These are phyloP conservation scores for Junonia oenone DNA, from an alignment of 2,888 invertebrate species.

Conservation along the genomic window DNA sequence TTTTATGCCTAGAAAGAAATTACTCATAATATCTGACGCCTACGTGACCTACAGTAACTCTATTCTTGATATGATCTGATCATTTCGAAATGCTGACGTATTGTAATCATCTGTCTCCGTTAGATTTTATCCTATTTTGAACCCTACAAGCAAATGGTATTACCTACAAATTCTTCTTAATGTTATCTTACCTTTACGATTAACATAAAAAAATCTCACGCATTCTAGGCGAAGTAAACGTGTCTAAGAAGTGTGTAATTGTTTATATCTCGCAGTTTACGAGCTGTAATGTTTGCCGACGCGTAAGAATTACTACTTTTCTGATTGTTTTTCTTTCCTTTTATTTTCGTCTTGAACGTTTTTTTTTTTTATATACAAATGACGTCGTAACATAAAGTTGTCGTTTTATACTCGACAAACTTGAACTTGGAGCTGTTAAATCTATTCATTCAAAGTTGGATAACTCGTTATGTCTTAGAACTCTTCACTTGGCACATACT, in stretches of 20 bases:
- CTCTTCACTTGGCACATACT: background rate
- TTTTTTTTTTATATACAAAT: background rate
- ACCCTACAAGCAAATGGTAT: background rate
- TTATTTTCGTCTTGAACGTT: constrained; percentile 2
- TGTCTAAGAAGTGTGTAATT: constrained; percentile 37
- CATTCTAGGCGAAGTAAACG: constrained; percentile 32
- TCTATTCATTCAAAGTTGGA: constrained; percentile 1
- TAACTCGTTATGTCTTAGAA: background rate
- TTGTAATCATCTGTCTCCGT: background rate
- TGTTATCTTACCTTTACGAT: background rate
- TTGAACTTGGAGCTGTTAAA: constrained; percentile 1
- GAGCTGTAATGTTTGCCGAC: constrained; percentile 35
- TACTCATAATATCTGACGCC: no score
- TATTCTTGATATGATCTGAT: background rate
- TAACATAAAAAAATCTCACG: constrained; percentile 19
- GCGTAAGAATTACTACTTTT: constrained; percentile 27
- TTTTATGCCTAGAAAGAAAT: no score
- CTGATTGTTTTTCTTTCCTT: constrained; percentile 17
- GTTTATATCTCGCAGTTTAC: constrained; percentile 36
- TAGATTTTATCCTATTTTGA: background rate
- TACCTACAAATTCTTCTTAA: background rate
- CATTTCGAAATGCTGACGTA: background rate
- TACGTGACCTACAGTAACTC: no score
- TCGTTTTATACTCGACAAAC: background rate
- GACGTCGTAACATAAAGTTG: background rate